phyloP scores from a whole-genome alignment of 2,113 vertebrate genomes.

The Gnathonemus echidnorhynchus region DNA sequence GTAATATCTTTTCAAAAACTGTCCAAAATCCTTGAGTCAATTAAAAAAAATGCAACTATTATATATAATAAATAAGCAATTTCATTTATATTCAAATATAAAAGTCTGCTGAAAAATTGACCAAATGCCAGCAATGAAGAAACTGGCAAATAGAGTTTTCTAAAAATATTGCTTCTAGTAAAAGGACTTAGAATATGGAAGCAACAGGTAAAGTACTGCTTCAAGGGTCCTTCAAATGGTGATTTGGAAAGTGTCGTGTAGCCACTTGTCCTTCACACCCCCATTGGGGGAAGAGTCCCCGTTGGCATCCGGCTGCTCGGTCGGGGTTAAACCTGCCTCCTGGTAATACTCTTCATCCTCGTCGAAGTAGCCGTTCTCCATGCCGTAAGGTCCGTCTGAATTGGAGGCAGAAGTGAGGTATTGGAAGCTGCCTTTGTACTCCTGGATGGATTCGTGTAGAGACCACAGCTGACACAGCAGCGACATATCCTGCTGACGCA shows the following conservation, averaged over 20 bases:
- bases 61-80: constrained; percentile 68
- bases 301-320: constrained; percentile 42
- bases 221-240: constrained; percentile 49
- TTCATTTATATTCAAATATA: constrained; percentile 55
- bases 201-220: not conserved
- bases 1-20: not conserved
- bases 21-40: constrained; percentile 13
- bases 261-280: constrained; percentile 62
- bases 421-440: constrained; percentile 95
- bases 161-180: constrained; percentile 35
- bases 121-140: constrained; percentile 29
- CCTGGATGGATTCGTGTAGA: constrained; percentile 95
- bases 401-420: constrained; percentile 73
- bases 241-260: constrained; percentile 67
- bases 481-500: constrained; percentile 97
- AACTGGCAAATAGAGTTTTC: constrained; percentile 24
- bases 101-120: constrained; percentile 36
- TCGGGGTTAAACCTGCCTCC: constrained; percentile 59
- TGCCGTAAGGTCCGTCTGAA: constrained; percentile 65
- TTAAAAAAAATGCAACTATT: constrained; percentile 31
- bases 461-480: constrained; percentile 95
- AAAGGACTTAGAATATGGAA: constrained; percentile 14
- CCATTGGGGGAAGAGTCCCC: constrained; percentile 47
- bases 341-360: constrained; percentile 89
- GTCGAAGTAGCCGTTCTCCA: constrained; percentile 92